Conservation (phyloP, 2,113 vertebrate species). For the Menidia beryllina region DNA sequence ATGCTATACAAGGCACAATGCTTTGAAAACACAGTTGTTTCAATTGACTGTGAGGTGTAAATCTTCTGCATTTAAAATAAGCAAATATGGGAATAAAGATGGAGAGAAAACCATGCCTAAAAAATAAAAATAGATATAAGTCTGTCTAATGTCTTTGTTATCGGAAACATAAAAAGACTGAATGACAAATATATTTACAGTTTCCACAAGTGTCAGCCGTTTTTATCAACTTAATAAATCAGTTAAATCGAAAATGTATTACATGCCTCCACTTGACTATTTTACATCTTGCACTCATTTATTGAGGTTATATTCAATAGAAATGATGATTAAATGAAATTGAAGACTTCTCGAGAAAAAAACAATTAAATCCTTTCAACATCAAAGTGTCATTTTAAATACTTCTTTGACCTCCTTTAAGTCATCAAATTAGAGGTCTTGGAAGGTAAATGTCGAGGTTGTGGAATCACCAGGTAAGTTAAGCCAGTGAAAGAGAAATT, state of each 20-base stretch:
- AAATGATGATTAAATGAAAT: conserved; percentile 11
- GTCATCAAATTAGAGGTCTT: conserved; percentile 27
- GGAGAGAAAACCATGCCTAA: conserved; percentile 48
- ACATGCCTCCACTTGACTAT: no score
- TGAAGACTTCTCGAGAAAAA: not conserved
- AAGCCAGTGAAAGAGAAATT: not conserved
- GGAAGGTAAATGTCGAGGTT: conserved; percentile 3
- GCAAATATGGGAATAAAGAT: conserved; percentile 67
- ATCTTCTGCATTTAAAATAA: conserved; percentile 16
- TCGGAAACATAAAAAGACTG: conserved; percentile 48
- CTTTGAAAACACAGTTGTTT: conserved; percentile 46
- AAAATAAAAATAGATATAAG: conserved; percentile 54
- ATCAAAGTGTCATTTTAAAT: conserved; percentile 33
- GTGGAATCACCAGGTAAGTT: conserved; percentile 34
- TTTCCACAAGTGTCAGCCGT: conserved; percentile 15
- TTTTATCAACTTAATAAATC: no score
- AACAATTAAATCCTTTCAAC: conserved; percentile 2
- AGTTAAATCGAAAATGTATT: no score
- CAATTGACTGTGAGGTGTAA: conserved; percentile 67
- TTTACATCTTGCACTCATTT: no score
- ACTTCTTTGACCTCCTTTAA: conserved; percentile 48
- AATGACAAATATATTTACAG: conserved; percentile 56
- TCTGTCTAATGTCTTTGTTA: conserved; percentile 56
- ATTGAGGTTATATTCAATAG: no score
- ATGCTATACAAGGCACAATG: not conserved